Conservation (phyloP, 2,797 vertebrate genomes). For the Argyrosomus regius region DNA sequence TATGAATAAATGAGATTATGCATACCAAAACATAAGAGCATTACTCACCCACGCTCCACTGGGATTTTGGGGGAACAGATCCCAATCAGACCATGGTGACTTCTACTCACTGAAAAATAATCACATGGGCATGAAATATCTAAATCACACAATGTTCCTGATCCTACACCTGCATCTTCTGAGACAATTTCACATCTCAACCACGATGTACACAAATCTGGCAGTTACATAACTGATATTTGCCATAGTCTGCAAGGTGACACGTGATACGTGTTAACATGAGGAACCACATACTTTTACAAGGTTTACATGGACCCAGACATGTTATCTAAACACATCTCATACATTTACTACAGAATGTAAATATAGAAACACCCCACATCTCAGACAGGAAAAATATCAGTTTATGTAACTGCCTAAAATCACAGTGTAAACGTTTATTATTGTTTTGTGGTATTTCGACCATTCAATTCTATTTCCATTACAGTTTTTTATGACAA, state of each 20-base stretch:
- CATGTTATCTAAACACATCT: background rate
- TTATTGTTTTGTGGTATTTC: background rate
- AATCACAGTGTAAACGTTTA: background rate
- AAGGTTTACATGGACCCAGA: constrained; percentile 8
- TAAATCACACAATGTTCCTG: constrained; percentile 43
- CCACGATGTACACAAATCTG: constrained; percentile 26
- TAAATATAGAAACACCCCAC: background rate
- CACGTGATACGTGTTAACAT: constrained; percentile 8
- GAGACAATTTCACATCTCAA: background rate
- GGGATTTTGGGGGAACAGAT: constrained; percentile 32
- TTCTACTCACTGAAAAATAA: constrained; percentile 20
- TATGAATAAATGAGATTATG: constrained; percentile 30
- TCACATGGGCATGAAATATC: constrained; percentile 24
- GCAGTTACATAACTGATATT: constrained; percentile 31
- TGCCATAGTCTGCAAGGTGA: constrained; percentile 1
- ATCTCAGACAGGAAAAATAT: background rate
- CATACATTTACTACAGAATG: background rate
- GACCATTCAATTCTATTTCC: background rate
- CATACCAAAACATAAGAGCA: constrained; percentile 31
- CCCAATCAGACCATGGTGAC: constrained; percentile 22
- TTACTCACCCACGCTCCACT: constrained; percentile 13
- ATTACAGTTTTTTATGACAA: background rate
- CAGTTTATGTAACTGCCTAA: background rate
- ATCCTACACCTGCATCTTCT: constrained; percentile 29
- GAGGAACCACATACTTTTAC: constrained; percentile 8